Percentiles rank a stretch among this genome's conserved stretches.
phyloP scores from a whole-genome alignment of 2,797 vertebrate species.

The Tinamus major region DNA sequence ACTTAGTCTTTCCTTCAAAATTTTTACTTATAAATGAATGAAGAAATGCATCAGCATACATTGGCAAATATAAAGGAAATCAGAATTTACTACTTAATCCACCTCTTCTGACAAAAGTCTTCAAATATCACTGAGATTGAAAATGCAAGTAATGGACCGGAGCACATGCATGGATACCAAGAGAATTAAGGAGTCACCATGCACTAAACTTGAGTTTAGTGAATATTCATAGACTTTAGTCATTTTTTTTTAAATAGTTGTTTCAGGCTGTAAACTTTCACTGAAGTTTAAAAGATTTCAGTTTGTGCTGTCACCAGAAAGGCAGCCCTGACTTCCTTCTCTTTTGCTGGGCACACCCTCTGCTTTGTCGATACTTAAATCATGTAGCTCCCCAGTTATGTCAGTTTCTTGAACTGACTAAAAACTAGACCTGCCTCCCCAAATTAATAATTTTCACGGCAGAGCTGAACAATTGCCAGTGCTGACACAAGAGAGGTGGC shows the following conservation, averaged over 20 bases:
- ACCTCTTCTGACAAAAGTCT: neutral
- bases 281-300: neutral
- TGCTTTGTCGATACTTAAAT: constrained; percentile 21
- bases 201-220: neutral
- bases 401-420: constrained; percentile 43
- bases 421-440: constrained; percentile 32
- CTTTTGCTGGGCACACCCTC: neutral
- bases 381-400: neutral
- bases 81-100: neutral
- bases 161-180: neutral
- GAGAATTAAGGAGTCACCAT: neutral
- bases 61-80: neutral
- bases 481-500: constrained; percentile 50
- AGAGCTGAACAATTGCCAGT: constrained; percentile 17
- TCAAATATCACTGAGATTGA: neutral
- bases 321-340: neutral
- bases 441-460: constrained; percentile 49
- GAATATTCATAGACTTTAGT: neutral
- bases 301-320: neutral
- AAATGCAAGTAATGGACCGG: neutral
- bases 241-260: neutral
- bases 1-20: neutral
- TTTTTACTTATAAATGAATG: neutral
- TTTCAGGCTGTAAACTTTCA: neutral
- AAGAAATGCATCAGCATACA: neutral